These are phyloP conservation scores for Penaeus indicus DNA, from an alignment of 1,140 invertebrate genomes.

Conservation along the genomic window DNA sequence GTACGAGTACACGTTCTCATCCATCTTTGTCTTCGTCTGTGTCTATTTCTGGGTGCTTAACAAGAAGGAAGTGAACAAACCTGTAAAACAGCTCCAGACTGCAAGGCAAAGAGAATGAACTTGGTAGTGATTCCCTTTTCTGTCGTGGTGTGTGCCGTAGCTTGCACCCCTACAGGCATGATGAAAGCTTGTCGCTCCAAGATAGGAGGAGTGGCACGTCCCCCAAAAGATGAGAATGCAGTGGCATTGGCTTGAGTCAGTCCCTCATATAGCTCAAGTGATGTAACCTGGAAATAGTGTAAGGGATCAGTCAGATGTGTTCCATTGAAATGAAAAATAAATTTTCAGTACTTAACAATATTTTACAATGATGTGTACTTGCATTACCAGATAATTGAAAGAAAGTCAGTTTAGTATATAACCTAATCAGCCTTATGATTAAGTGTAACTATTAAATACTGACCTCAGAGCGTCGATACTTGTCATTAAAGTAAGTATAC, in stretches of 20 bases:
- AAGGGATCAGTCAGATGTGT: too few species aligned
- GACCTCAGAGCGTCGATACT: slow-evolving; percentile 90
- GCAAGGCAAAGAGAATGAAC: slow-evolving; percentile 83
- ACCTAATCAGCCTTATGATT: background rate
- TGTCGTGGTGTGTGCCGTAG: slow-evolving; percentile 87
- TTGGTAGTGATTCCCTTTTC: slow-evolving; percentile 96
- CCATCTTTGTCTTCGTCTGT: too few species aligned
- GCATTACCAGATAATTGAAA: too few species aligned
- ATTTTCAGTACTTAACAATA: too few species aligned
- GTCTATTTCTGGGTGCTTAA: too few species aligned
- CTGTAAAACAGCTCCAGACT: slow-evolving; percentile 64
- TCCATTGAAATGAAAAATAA: too few species aligned
- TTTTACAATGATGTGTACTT: too few species aligned
- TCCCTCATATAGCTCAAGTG: slow-evolving; percentile 95
- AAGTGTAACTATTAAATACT: slow-evolving; percentile 69
- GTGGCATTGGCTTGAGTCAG: slow-evolving; percentile 87
- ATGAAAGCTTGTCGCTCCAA: slow-evolving; percentile 92
- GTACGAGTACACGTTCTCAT: too few species aligned
- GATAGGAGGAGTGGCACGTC: slow-evolving; percentile 79
- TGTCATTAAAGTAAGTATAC: slow-evolving; percentile 95
- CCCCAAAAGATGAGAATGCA: slow-evolving; percentile 87
- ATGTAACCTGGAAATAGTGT: slow-evolving; percentile 53
- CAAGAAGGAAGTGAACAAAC: slow-evolving; percentile 11
- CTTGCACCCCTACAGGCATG: slow-evolving; percentile 83
- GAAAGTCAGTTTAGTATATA: too few species aligned